These are phyloP conservation scores for Drosophila bocki DNA, from an alignment of 1,140 invertebrate species.

Conservation along the genomic window DNA sequence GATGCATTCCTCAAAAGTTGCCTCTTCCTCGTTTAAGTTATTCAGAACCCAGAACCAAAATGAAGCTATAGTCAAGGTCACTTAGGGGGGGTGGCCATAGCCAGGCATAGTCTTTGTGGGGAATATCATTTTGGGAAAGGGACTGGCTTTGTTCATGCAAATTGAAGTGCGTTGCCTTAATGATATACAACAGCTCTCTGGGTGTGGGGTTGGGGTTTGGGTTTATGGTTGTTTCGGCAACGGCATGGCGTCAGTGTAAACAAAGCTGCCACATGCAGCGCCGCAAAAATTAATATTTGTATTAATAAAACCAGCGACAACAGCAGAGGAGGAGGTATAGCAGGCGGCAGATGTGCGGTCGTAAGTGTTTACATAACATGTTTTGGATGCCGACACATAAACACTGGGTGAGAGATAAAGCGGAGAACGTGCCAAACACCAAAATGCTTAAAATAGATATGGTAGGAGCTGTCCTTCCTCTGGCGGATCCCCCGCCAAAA, in stretches of 20 bases:
- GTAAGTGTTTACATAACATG: constrained; percentile 81
- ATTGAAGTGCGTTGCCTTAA: constrained; percentile 73
- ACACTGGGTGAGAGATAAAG: constrained; percentile 41
- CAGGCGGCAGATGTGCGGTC: constrained; percentile 73
- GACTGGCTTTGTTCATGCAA: constrained; percentile 73
- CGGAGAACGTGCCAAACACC: constrained; percentile 71
- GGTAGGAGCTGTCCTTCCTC: background rate
- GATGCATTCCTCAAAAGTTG: constrained; percentile 52
- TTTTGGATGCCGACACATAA: constrained; percentile 74
- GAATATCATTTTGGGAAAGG: constrained; percentile 24
- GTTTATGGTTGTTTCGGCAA: constrained; percentile 44
- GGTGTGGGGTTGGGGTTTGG: background rate
- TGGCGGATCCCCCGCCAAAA: no score
- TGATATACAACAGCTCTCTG: constrained; percentile 61
- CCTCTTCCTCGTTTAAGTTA: constrained; percentile 52
- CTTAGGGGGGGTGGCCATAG: background rate
- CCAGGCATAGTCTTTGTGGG: background rate
- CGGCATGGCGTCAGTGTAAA: constrained; percentile 79
- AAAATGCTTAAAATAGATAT: constrained; percentile 65
- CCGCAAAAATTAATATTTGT: constrained; percentile 83
- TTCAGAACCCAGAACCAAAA: constrained; percentile 60
- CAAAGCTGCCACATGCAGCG: constrained; percentile 76
- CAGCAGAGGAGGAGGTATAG: background rate
- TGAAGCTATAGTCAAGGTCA: constrained; percentile 69
- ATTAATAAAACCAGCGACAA: constrained; percentile 71